Conservation (phyloP, 2,888 invertebrate species). For the Drosophila robusta region DNA sequence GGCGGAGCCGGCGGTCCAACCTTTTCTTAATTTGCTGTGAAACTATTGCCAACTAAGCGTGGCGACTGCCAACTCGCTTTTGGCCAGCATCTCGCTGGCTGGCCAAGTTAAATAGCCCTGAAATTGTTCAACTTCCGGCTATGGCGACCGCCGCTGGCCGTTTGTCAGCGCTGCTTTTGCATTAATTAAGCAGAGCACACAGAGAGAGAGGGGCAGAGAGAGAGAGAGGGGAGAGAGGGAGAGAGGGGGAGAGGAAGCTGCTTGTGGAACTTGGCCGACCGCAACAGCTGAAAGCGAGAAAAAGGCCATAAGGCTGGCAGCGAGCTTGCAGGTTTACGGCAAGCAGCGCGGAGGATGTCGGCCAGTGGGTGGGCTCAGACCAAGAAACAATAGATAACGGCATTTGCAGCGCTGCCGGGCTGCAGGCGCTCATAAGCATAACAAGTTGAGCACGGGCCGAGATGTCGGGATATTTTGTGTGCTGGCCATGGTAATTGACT, state of each 20-base stretch:
- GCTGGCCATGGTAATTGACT: too few relatives aligned
- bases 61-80: slow-evolving; percentile 45
- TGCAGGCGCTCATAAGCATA: too few relatives aligned
- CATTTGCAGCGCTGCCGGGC: too few relatives aligned
- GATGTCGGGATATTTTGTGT: too few relatives aligned
- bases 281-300: slow-evolving; percentile 38
- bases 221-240: neutral
- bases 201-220: slow-evolving; percentile 4
- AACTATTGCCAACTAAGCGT: slow-evolving; percentile 80
- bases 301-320: slow-evolving; percentile 5
- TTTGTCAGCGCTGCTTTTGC: slow-evolving; percentile 68
- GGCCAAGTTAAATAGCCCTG: slow-evolving; percentile 79
- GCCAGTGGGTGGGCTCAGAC: too few relatives aligned
- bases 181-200: slow-evolving; percentile 53
- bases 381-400: too few relatives aligned
- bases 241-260: slow-evolving; percentile 11
- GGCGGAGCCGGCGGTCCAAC: slow-evolving; percentile 57
- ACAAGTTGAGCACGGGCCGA: too few relatives aligned
- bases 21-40: slow-evolving; percentile 82
- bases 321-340: too few relatives aligned
- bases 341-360: too few relatives aligned
- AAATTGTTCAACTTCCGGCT: slow-evolving; percentile 77
- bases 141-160: slow-evolving; percentile 65
- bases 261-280: slow-evolving; percentile 45
- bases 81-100: slow-evolving; percentile 44